phyloP scores from a whole-genome alignment of 2,113 vertebrate genomes.

The Myxocyprinus asiaticus region DNA sequence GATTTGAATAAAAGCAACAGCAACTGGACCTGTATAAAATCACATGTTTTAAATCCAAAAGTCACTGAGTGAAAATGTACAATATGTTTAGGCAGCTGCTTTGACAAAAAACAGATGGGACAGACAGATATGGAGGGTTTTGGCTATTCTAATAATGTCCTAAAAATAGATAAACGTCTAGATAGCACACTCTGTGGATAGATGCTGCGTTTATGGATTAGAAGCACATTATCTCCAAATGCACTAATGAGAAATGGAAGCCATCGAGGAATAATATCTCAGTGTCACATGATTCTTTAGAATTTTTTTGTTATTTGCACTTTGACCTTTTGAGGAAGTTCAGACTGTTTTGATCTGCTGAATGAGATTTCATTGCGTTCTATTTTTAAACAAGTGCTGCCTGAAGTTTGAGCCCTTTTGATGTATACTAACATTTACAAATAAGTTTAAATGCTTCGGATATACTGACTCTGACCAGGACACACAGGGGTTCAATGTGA shows the following conservation, averaged over 20 bases:
- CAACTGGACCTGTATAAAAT: too few relatives aligned
- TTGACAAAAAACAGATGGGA: background rate
- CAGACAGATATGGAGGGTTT: background rate
- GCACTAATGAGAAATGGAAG: background rate
- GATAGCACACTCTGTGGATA: too few relatives aligned
- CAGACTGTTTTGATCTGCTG: constrained; percentile 7
- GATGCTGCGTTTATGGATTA: background rate
- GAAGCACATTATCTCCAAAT: background rate
- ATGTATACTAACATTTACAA: too few relatives aligned
- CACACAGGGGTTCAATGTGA: too few relatives aligned
- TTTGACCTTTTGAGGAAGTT: constrained; percentile 36
- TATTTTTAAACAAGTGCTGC: background rate
- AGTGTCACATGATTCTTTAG: background rate
- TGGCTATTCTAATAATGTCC: background rate
- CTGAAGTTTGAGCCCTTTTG: background rate
- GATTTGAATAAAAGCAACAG: too few relatives aligned
- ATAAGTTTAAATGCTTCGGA: too few relatives aligned
- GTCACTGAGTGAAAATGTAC: too few relatives aligned
- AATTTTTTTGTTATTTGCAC: constrained; percentile 26
- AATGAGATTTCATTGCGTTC: background rate
- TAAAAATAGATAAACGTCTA: constrained; percentile 8
- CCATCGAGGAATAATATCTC: background rate
- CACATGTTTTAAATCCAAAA: too few relatives aligned
- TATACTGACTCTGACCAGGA: too few relatives aligned
- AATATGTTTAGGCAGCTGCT: background rate